A percentile compares a stretch with the other conserved stretches of the same genome.
These are phyloP conservation scores for Choreutis nemorana DNA, from an alignment of 2,888 invertebrate species.

Conservation along the genomic window DNA sequence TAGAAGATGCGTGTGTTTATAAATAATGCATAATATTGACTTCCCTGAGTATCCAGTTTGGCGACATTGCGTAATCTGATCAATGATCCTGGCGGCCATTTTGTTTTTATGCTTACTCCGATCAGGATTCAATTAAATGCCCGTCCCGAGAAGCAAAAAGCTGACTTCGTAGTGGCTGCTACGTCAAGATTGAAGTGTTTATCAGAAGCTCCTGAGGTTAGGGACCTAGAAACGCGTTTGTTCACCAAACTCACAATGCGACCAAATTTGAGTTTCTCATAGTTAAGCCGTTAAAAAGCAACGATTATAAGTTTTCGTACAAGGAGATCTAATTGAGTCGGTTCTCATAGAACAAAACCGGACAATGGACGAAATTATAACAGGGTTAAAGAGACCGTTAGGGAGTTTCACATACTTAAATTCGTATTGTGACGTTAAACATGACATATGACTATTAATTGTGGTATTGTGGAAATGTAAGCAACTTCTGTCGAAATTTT, in stretches of 20 bases:
- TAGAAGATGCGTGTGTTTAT: constrained; percentile 28
- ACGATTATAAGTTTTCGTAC: constrained; percentile 61
- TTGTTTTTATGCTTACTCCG: constrained; percentile 28
- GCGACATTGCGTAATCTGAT: constrained; percentile 60
- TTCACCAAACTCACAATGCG: constrained; percentile 45
- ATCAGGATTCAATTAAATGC: constrained; percentile 51
- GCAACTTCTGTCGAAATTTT: constrained; percentile 19
- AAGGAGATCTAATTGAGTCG: constrained; percentile 50
- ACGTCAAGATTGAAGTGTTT: constrained; percentile 29
- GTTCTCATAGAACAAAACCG: constrained; percentile 63
- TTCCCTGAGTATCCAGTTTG: constrained; percentile 50
- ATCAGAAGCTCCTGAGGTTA: too few relatives aligned
- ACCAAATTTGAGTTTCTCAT: constrained; percentile 54
- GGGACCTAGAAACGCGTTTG: too few relatives aligned
- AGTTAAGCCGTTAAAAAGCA: constrained; percentile 60
- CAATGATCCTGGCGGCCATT: constrained; percentile 48
- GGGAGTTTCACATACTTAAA: constrained; percentile 58
- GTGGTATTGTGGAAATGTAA: constrained; percentile 33
- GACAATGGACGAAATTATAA: constrained; percentile 63
- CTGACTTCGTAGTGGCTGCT: constrained; percentile 1
- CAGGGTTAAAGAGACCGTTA: constrained; percentile 48
- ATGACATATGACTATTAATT: constrained; percentile 59
- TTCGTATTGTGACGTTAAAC: constrained; percentile 47
- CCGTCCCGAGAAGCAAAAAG: constrained; percentile 24
- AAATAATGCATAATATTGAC: constrained; percentile 49